Evolutionary conservation across 2,888 invertebrate species (phyloP), one percentile per base, ranked within the genome.

Genomic region (Agrotis exclamationis): DNA sequence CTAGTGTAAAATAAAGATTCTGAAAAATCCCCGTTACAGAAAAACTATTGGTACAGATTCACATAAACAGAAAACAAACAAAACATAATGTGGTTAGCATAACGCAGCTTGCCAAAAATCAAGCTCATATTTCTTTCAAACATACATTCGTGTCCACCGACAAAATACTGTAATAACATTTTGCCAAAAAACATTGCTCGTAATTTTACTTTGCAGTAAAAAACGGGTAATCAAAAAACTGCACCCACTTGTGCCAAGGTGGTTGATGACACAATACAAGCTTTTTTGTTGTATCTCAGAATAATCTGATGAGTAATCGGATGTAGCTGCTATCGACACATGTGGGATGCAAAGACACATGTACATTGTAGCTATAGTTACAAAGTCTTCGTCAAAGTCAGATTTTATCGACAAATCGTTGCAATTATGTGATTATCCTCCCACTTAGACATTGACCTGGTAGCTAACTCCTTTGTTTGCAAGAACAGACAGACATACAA

Each of bases 261-360:
- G 48, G 57, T 50, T 50, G 56, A 82, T 84, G 87, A 86, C 85
- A 86, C 84, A 83, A 86, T 84, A 86, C 83, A 82, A 71, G 50
- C n/a, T 72, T 81, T 82, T 84, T 87, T 82, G 85, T 87, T 86
- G 79, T 80, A 67, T 70, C 79, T 69, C 64, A 58, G 70, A 80
- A 85, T 84, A 83, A 83, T 82, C 74, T 70, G 62, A 72, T 85
- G 85, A 84, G 80, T 82, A 82, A 85, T 82, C 86, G 54, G 65
- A 80, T 54, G 66, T 75, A 22, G 39, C 45, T 69, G 77, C 70
- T 64, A 67, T 70, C 65, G 57, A 54, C 54, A 63, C 73, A 73
- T 78, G 75, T 83, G 80, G 81, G 78, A 59, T 44, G 76, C 67
- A 39, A 64, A 69, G 50, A 18, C 56, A 18, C 33, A 72, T 53